phyloP scores from a whole-genome alignment of 2,888 invertebrate species.

The Drosophila kuntzei region DNA sequence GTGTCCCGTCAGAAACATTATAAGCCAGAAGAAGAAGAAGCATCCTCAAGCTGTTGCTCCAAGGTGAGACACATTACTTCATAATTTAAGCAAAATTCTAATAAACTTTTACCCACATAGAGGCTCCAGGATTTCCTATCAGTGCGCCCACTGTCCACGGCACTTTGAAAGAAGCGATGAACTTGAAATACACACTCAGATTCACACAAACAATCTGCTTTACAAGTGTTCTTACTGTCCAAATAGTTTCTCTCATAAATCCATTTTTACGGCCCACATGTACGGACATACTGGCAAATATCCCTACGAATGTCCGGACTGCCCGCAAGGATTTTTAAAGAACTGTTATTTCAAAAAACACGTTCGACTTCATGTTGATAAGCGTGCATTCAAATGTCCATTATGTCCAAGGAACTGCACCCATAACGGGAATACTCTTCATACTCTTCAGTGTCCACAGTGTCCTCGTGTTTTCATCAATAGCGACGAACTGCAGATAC shows the following conservation, averaged over 20 bases:
- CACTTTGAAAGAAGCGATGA: constrained; percentile 25
- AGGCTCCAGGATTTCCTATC: neutral
- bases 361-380: neutral
- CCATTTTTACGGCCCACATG: constrained; percentile 26
- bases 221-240: constrained; percentile 40
- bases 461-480: constrained; percentile 30
- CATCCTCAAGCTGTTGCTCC: neutral
- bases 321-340: constrained; percentile 21
- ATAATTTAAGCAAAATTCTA: neutral
- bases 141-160: constrained; percentile 33
- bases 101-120: neutral
- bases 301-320: constrained; percentile 29
- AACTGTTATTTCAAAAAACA: constrained; percentile 9
- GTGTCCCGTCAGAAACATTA: too few species aligned
- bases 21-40: neutral
- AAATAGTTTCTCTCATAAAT: constrained; percentile 30
- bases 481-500: constrained; percentile 27
- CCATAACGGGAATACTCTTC: constrained; percentile 10
- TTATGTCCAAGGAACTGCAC: constrained; percentile 15
- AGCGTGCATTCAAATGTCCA: neutral
- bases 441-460: constrained; percentile 22
- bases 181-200: constrained; percentile 33
- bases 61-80: neutral
- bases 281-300: constrained; percentile 20
- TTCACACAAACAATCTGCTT: constrained; percentile 23